Conservation (phyloP, 2,113 vertebrate genomes). For the Physeter macrocephalus region DNA sequence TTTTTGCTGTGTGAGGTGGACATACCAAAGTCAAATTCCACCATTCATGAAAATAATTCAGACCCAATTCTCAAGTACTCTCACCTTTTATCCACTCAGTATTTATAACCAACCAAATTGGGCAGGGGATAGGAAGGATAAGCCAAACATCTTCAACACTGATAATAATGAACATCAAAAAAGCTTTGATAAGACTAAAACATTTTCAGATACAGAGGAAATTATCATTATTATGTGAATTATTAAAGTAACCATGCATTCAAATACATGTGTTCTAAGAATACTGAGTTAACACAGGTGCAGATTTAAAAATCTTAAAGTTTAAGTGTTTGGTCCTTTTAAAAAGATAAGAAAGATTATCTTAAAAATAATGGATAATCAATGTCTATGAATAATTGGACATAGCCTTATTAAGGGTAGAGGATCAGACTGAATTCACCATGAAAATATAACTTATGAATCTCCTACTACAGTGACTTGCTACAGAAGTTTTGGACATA, state of each 20-base stretch:
- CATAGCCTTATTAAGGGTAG: not conserved
- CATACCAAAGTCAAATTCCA: not conserved
- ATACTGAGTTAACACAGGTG: not conserved
- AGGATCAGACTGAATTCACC: not conserved
- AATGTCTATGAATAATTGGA: not conserved
- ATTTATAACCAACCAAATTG: not conserved
- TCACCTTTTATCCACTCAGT: not conserved
- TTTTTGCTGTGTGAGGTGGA: not conserved
- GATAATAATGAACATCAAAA: not conserved
- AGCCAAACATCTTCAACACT: not conserved
- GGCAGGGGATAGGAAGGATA: not conserved
- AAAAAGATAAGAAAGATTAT: not conserved
- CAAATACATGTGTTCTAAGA: not conserved
- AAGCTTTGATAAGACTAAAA: not conserved
- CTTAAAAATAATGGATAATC: not conserved
- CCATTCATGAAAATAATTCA: not conserved
- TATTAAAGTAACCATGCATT: not conserved
- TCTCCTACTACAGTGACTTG: not conserved
- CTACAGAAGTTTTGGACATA: not conserved
- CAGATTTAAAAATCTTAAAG: not conserved
- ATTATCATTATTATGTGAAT: not conserved
- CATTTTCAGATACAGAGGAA: not conserved
- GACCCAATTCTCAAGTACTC: not conserved
- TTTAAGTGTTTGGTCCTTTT: not conserved
- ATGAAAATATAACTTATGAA: not conserved